Evolutionary conservation across 1,140 invertebrate genomes (phyloP).

Genomic region (Capitella teleta): DNA sequence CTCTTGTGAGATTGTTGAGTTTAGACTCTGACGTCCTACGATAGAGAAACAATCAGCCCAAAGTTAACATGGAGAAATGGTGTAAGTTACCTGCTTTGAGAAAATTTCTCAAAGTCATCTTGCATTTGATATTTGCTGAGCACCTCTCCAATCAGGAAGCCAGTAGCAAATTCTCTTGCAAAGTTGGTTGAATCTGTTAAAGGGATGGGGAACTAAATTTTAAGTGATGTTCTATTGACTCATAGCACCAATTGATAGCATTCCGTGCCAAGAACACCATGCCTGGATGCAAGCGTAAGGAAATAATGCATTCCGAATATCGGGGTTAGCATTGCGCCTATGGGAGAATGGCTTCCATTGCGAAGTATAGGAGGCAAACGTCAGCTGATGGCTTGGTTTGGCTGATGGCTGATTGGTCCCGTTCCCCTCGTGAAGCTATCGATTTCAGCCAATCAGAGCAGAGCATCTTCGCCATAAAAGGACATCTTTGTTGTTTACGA

Average conservation of each 20-base stretch:
- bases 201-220: conserved; percentile 13
- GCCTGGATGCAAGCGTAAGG: background rate
- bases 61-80: conserved; percentile 5
- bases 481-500: too few species aligned
- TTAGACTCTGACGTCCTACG: conserved; percentile 38
- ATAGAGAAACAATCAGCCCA: background rate
- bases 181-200: conserved; percentile 32
- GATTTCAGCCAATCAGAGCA: too few species aligned
- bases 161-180: conserved; percentile 36
- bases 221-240: background rate
- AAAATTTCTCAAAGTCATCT: conserved; percentile 43
- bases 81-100: conserved; percentile 37
- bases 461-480: too few species aligned
- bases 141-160: conserved; percentile 41
- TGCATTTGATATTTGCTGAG: conserved; percentile 39
- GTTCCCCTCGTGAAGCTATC: too few species aligned
- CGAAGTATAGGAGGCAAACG: background rate
- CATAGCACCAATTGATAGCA: background rate
- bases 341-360: background rate
- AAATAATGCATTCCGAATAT: background rate
- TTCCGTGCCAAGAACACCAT: too few species aligned
- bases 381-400: too few species aligned
- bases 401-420: too few species aligned
- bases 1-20: conserved; percentile 41
- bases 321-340: background rate